Percentiles rank a stretch among this genome's conserved stretches.
Conservation (phyloP, 2,113 vertebrate genomes). For the Psittacus erithacus region DNA sequence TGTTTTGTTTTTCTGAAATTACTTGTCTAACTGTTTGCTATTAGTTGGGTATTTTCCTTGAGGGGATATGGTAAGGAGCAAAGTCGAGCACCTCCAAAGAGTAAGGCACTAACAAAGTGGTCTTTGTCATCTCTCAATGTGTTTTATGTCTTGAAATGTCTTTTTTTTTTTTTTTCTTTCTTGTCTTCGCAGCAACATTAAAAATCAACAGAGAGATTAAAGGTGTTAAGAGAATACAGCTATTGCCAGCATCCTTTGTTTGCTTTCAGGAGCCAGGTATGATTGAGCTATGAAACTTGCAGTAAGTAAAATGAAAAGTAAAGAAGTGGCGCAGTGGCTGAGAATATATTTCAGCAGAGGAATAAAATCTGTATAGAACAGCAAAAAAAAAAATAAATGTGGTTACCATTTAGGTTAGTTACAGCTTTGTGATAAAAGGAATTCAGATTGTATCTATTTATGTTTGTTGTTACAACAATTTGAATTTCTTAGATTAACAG, state of each 20-base stretch:
- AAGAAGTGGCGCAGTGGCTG: background rate
- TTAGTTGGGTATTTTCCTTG: background rate
- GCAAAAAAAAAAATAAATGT: background rate
- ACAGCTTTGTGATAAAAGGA: background rate
- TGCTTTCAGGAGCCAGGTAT: conserved; percentile 81
- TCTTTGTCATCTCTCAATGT: background rate
- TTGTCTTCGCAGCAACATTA: conserved; percentile 78
- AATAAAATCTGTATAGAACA: background rate
- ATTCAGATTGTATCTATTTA: background rate
- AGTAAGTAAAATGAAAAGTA: background rate
- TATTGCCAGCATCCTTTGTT: conserved; percentile 82
- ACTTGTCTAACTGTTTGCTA: background rate
- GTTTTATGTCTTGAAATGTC: background rate
- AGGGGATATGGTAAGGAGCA: background rate
- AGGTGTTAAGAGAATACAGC: conserved; percentile 81
- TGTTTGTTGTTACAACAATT: background rate
- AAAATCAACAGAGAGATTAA: conserved; percentile 79
- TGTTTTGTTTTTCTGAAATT: background rate
- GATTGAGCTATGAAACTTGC: background rate
- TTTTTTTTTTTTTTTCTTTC: background rate
- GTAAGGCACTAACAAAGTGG: background rate
- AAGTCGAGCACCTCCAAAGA: background rate
- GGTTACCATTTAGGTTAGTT: background rate
- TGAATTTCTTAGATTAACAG: background rate
- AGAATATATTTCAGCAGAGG: background rate